Percentiles rank a stretch among this genome's conserved stretches.
Evolutionary conservation across 1,140 invertebrate genomes (phyloP).

Genomic region (Orius insidiosus): DNA sequence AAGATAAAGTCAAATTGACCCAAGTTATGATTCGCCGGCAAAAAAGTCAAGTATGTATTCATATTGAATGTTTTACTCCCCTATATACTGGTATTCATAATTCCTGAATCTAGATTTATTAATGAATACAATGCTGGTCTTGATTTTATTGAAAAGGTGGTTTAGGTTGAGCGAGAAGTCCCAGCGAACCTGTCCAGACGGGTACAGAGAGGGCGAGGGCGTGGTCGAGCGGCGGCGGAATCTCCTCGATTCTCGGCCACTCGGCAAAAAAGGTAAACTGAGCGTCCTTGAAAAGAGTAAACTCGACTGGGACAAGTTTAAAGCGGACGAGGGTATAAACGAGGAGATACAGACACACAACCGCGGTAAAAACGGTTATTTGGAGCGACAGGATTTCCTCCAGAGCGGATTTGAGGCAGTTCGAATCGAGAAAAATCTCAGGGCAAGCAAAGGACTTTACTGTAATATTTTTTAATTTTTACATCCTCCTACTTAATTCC

Average conservation of each 20-base stretch:
- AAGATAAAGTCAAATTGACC: constrained; percentile 14
- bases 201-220: constrained; percentile 1
- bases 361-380: constrained; percentile 72
- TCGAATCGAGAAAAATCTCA: constrained; percentile 66
- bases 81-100: too few species aligned
- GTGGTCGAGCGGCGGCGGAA: constrained; percentile 30
- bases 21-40: constrained; percentile 20
- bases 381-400: constrained; percentile 79
- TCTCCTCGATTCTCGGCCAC: constrained; percentile 45
- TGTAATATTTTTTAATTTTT: too few species aligned
- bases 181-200: constrained; percentile 1
- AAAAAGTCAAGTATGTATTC: constrained; percentile 18
- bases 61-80: neutral
- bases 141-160: too few species aligned
- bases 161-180: constrained; percentile 17
- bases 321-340: constrained; percentile 65
- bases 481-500: too few species aligned
- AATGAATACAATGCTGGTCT: too few species aligned
- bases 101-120: too few species aligned
- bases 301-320: constrained; percentile 79
- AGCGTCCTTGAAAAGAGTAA: constrained; percentile 79
- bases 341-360: constrained; percentile 72
- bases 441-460: too few species aligned
- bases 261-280: constrained; percentile 61
- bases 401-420: constrained; percentile 70